Evolutionary conservation across 1,140 invertebrate genomes (phyloP).

Genomic region (Sycobia sp.): DNA sequence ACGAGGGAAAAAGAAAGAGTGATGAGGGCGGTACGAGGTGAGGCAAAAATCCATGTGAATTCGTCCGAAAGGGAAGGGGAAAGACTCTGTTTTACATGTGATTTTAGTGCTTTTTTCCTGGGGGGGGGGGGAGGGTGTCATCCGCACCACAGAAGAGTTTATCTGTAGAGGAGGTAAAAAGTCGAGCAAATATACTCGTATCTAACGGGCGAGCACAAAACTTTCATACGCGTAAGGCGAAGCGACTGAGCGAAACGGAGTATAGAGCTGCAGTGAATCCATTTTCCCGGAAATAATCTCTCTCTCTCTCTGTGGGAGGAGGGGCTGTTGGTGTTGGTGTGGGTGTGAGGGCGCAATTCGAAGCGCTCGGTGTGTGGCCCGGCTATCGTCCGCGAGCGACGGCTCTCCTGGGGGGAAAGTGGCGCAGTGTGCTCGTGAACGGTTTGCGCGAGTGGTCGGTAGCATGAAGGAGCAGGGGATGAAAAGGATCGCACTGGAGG

Average conservation of each 20-base stretch:
- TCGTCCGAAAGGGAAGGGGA: conserved; percentile 24
- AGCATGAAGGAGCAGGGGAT: neutral
- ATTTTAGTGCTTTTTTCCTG: conserved; percentile 1
- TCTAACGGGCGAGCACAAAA: too few species aligned
- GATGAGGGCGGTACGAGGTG: too few species aligned
- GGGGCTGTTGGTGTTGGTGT: too few species aligned
- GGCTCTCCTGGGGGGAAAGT: neutral
- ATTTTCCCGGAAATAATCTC: conserved; percentile 11
- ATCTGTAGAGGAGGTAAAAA: too few species aligned
- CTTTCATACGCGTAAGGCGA: too few species aligned
- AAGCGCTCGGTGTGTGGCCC: too few species aligned
- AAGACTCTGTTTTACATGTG: conserved; percentile 35
- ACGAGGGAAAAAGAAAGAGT: neutral
- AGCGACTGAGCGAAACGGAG: conserved; percentile 3
- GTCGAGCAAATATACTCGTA: too few species aligned
- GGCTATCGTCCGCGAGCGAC: neutral
- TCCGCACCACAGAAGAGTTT: too few species aligned
- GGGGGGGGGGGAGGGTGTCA: too few species aligned
- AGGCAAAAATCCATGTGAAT: conserved; percentile 12
- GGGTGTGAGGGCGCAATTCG: conserved; percentile 1
- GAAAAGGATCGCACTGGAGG: conserved; percentile 34
- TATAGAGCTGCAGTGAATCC: conserved; percentile 13
- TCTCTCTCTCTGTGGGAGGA: too few species aligned
- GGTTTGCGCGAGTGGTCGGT: neutral
- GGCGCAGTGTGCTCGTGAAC: too few species aligned